Evolutionary conservation across 1,140 invertebrate genomes (phyloP).

Genomic region (Rhopalosiphum padi): DNA sequence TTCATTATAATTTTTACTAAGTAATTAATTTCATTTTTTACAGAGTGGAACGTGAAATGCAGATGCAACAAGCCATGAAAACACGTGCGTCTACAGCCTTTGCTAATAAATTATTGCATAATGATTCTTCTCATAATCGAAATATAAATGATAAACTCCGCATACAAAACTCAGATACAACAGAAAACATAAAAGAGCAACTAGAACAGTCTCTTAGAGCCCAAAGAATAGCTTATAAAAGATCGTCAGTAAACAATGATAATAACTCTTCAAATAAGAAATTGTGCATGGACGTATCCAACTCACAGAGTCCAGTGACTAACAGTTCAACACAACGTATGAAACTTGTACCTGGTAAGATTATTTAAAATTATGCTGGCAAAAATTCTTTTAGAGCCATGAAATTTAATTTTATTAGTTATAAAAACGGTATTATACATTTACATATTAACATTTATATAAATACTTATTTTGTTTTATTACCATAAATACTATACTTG

Average conservation of each 20-base stretch:
- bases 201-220: constrained; percentile 47
- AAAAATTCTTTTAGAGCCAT: background rate
- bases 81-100: constrained; percentile 45
- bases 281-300: constrained; percentile 10
- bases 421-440: background rate
- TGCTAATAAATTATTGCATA: constrained; percentile 37
- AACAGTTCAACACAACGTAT: constrained; percentile 47
- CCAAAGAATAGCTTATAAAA: constrained; percentile 46
- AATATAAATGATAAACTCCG: constrained; percentile 39
- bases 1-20: background rate
- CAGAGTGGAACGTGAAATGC: constrained; percentile 52
- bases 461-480: background rate
- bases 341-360: constrained; percentile 48
- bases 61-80: constrained; percentile 56
- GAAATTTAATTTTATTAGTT: background rate
- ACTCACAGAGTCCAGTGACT: constrained; percentile 38
- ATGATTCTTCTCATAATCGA: constrained; percentile 43
- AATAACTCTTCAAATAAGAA: constrained; percentile 21
- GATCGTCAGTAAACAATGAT: constrained; percentile 23
- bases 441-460: background rate
- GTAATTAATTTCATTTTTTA: background rate
- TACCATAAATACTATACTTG: too few species aligned
- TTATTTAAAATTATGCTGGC: background rate
- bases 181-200: constrained; percentile 47
- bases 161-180: constrained; percentile 13